Conservation (phyloP, 2,888 invertebrate genomes). For the Acrobasis consociella region DNA sequence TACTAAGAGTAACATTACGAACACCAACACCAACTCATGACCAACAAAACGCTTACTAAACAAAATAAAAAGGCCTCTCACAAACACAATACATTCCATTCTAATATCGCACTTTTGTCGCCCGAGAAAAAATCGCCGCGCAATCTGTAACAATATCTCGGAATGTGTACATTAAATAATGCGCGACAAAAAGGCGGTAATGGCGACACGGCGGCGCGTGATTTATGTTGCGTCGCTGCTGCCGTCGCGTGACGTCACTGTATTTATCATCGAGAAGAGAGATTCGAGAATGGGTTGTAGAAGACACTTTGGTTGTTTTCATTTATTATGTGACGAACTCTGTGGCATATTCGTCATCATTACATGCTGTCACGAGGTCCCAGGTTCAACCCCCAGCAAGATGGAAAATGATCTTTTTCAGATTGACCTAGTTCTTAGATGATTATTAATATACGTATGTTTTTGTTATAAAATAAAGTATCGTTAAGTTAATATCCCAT, state of each 20-base stretch:
- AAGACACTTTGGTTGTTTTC: too few relatives aligned
- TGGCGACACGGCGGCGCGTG: slow-evolving; percentile 9
- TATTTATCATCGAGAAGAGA: slow-evolving; percentile 1
- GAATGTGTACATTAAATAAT: slow-evolving; percentile 22
- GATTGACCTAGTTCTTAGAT: too few relatives aligned
- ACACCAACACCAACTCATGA: too few relatives aligned
- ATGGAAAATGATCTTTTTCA: too few relatives aligned
- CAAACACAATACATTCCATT: slow-evolving; percentile 9
- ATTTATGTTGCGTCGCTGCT: slow-evolving; percentile 9
- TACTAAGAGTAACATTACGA: too few relatives aligned
- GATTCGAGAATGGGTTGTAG: not conserved
- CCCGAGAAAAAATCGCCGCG: slow-evolving; percentile 17
- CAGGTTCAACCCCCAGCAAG: too few relatives aligned
- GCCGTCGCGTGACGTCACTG: slow-evolving; percentile 2
- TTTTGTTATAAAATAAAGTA: too few relatives aligned
- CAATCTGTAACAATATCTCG: slow-evolving; percentile 24
- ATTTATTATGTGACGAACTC: too few relatives aligned
- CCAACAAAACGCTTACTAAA: not conserved
- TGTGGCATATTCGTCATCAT: too few relatives aligned
- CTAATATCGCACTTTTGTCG: not conserved
- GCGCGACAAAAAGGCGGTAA: slow-evolving; percentile 22
- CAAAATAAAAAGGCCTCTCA: not conserved
- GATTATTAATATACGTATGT: too few relatives aligned
- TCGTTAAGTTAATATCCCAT: too few relatives aligned
- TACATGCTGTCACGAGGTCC: too few relatives aligned